Evolutionary conservation across 1,140 invertebrate genomes (phyloP), one percentile per base, ranked within the genome.

Genomic region (Eriosoma lanigerum): DNA sequence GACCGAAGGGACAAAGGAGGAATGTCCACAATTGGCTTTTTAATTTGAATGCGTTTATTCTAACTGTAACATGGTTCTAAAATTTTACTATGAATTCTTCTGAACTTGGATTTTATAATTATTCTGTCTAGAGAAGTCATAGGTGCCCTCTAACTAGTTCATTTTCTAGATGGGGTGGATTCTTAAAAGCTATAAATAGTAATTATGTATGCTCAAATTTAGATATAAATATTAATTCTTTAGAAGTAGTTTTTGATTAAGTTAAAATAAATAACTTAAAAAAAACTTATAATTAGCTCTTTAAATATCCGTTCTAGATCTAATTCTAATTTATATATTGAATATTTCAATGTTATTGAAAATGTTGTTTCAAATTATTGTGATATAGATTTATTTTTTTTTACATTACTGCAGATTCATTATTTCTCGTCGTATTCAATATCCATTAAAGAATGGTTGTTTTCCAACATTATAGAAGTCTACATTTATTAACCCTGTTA

Each of bases 41-140:
- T 56, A 15, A 56, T 44, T 44, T 10, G 38, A 10, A 44, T 15
- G 52, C 13, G 15, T 56, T 56, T 56, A 56, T 56, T 56, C 15
- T 56, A 8, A 56, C 52, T 56, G n/a, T 8, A 56, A 56, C 13
- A 56, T 56, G 13, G 52, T 21, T 56, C 4, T 56, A 56, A 8
- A 56, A 56, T 56, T 8, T 8, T 56, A 56, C 4, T 56, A 15
- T 56, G 4, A 56, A 56, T 56, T 56, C 52, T 56, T 56, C 52
- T 56, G 52, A 56, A 56, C 52, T 56, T 21, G 52, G 52, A 19
- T 58, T 58, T 58, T 19, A 58, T 24, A 58, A 58, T 21, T 58
- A 4, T n/a, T 54, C 52, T 54, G n/a, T 54, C 12, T 54, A 4
- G 3, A 54, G 12, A 54, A 4, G 52, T 24, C 1, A 58, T 24